Conservation (phyloP, 2,113 vertebrate genomes). For the Gymnarchus niloticus region DNA sequence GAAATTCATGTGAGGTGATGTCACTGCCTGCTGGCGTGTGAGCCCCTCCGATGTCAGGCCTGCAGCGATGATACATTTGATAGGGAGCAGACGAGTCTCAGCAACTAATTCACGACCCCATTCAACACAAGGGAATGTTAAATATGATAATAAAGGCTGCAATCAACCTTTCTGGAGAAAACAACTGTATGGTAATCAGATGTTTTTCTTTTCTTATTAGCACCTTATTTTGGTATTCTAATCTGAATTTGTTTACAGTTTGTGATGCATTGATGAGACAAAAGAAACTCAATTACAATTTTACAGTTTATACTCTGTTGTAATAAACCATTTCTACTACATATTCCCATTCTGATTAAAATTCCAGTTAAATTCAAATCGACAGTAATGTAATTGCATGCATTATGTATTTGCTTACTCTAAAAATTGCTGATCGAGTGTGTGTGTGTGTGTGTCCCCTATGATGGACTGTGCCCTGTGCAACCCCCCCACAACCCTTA, state of each 20-base stretch:
- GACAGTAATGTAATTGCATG: neutral
- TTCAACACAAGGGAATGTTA: neutral
- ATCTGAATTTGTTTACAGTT: neutral
- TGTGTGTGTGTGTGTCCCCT: too few relatives aligned
- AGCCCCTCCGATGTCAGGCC: too few relatives aligned
- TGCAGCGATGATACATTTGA: neutral
- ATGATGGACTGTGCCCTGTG: too few relatives aligned
- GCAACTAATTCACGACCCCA: neutral
- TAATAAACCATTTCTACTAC: neutral
- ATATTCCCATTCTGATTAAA: neutral
- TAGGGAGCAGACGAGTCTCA: constrained; percentile 6
- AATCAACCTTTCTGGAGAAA: neutral
- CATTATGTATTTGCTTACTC: neutral
- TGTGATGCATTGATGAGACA: neutral
- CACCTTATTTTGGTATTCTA: neutral
- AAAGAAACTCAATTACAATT: neutral
- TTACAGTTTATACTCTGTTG: neutral
- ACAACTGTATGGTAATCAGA: constrained; percentile 15
- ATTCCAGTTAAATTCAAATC: neutral
- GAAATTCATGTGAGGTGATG: too few relatives aligned
- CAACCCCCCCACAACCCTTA: too few relatives aligned
- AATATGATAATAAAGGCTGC: constrained; percentile 7
- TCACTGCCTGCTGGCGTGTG: too few relatives aligned
- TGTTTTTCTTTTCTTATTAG: neutral
- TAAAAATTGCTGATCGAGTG: too few relatives aligned